phyloP scores from a whole-genome alignment of 1,140 invertebrate species.

The Hyles vespertilio region DNA sequence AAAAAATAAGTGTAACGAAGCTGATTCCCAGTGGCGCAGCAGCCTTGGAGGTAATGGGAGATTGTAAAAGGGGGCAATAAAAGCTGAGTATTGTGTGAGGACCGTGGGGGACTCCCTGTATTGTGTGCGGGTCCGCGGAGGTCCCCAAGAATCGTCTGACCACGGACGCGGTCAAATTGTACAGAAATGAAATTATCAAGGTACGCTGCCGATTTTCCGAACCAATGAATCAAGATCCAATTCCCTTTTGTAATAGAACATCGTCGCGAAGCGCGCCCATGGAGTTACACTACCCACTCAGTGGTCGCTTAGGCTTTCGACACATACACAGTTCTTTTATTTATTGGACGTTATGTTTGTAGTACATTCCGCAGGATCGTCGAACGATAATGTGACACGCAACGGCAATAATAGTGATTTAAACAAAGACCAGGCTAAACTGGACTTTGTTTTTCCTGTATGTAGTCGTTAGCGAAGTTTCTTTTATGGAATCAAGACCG shows the following conservation, averaged over 20 bases:
- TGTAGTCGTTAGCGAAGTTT: slow-evolving; percentile 9
- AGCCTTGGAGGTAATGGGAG: slow-evolving; percentile 70
- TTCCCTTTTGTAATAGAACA: slow-evolving; percentile 76
- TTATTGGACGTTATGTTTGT: slow-evolving; percentile 30
- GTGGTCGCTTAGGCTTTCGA: slow-evolving; percentile 51
- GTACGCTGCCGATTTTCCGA: slow-evolving; percentile 75
- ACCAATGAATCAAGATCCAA: slow-evolving; percentile 76
- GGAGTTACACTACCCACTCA: slow-evolving; percentile 68
- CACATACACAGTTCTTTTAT: slow-evolving; percentile 33
- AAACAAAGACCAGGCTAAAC: too few relatives aligned
- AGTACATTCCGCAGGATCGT: slow-evolving; percentile 23
- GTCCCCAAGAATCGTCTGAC: slow-evolving; percentile 67
- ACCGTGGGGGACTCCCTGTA: slow-evolving; percentile 62
- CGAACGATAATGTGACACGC: slow-evolving; percentile 27
- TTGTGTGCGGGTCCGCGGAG: slow-evolving; percentile 66
- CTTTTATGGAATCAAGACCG: slow-evolving; percentile 11
- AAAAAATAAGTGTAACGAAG: slow-evolving; percentile 66
- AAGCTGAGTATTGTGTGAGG: slow-evolving; percentile 73
- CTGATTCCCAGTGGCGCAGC: slow-evolving; percentile 63
- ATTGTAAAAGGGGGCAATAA: slow-evolving; percentile 75
- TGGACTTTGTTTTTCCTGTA: slow-evolving; percentile 17
- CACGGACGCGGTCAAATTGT: slow-evolving; percentile 74
- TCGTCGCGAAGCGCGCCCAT: slow-evolving; percentile 67
- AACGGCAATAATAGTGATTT: slow-evolving; percentile 25
- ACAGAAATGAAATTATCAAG: slow-evolving; percentile 77